Conservation (phyloP, 2,888 invertebrate species). For the Argyra leucocephala region DNA sequence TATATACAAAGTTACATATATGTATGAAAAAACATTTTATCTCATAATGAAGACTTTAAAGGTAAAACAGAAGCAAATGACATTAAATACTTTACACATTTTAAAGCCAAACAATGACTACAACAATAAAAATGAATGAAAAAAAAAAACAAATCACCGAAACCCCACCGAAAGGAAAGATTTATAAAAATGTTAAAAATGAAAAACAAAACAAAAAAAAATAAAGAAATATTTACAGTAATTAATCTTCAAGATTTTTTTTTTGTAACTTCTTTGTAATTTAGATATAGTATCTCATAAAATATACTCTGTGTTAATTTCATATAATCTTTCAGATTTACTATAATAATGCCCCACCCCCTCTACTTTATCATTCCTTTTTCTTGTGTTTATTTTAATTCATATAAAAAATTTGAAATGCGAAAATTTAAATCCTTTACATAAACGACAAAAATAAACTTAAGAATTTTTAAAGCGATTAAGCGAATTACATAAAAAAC, state of each 20-base stretch:
- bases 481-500: neutral
- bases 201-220: neutral
- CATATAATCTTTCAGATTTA: neutral
- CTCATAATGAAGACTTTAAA: slow-evolving; percentile 1
- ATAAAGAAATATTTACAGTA: slow-evolving; percentile 2
- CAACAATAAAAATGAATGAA: too few relatives aligned
- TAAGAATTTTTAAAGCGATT: neutral
- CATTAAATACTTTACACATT: slow-evolving; percentile 1
- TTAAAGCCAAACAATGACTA: neutral
- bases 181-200: too few relatives aligned
- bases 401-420: neutral
- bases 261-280: neutral
- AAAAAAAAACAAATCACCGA: too few relatives aligned
- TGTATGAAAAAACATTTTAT: neutral
- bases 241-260: slow-evolving; percentile 6
- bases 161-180: too few relatives aligned
- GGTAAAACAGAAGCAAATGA: slow-evolving; percentile 6
- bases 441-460: neutral
- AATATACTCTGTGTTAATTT: neutral
- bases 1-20: too few relatives aligned
- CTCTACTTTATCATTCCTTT: neutral
- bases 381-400: neutral
- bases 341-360: neutral
- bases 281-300: too few relatives aligned
- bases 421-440: slow-evolving; percentile 1